Conservation (phyloP, 2,113 vertebrate species). For the Epinephelus moara region DNA sequence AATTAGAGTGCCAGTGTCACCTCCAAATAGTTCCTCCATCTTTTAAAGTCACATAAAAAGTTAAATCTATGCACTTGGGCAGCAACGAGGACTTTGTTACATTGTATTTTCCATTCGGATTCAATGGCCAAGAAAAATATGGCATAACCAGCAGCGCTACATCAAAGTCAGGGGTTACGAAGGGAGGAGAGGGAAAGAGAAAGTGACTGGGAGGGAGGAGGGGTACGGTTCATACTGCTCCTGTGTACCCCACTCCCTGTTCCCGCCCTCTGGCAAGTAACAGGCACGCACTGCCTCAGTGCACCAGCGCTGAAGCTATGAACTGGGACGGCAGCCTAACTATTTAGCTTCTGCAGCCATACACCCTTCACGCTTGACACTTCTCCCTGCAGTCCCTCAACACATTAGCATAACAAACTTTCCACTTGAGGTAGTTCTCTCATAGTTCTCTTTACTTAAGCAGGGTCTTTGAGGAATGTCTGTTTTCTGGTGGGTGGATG, state of each 20-base stretch:
- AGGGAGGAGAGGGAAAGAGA: constrained; percentile 51
- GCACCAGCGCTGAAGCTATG: constrained; percentile 40
- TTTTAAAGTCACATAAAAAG: constrained; percentile 78
- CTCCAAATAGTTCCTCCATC: constrained; percentile 83
- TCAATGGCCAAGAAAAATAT: constrained; percentile 90
- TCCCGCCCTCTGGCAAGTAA: constrained; percentile 82
- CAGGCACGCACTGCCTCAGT: constrained; percentile 65
- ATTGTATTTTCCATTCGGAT: constrained; percentile 87
- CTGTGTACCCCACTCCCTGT: constrained; percentile 80
- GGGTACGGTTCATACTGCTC: constrained; percentile 78
- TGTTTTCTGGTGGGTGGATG: constrained; percentile 38
- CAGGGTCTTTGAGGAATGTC: constrained; percentile 60
- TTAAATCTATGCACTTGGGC: constrained; percentile 78
- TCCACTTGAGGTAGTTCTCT: constrained; percentile 81
- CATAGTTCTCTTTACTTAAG: constrained; percentile 60
- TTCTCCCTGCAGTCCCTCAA: constrained; percentile 77
- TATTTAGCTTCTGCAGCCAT: constrained; percentile 75
- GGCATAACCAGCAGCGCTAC: constrained; percentile 85
- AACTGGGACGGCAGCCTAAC: constrained; percentile 61
- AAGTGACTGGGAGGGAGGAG: constrained; percentile 49
- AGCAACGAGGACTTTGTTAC: constrained; percentile 81
- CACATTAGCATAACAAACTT: constrained; percentile 84
- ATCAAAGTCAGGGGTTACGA: constrained; percentile 85
- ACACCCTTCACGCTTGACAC: constrained; percentile 77
- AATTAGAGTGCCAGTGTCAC: constrained; percentile 83